phyloP scores from a whole-genome alignment of 2,113 vertebrate species.

The Mola mola region DNA sequence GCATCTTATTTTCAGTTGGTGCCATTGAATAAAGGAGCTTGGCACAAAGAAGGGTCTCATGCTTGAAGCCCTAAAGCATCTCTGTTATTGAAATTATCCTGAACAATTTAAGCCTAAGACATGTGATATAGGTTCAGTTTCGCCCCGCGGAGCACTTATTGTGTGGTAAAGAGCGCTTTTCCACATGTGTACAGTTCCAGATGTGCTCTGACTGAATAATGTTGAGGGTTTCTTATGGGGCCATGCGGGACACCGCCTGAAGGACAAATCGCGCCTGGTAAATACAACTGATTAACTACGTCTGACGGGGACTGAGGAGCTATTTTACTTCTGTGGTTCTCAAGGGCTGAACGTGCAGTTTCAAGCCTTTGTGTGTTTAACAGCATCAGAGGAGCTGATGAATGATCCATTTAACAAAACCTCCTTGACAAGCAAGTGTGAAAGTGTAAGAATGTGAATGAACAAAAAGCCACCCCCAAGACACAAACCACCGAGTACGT shows the following conservation, averaged over 20 bases:
- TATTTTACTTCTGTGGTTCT: constrained; percentile 40
- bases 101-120: constrained; percentile 21
- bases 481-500: too few relatives aligned
- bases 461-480: too few relatives aligned
- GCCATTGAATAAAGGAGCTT: background rate
- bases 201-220: constrained; percentile 39
- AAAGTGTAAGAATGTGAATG: too few relatives aligned
- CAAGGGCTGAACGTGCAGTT: constrained; percentile 39
- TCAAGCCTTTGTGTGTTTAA: constrained; percentile 49
- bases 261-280: constrained; percentile 30
- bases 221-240: constrained; percentile 20
- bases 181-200: constrained; percentile 36
- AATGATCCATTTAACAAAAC: too few relatives aligned
- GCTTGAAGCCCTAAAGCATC: background rate
- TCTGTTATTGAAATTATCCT: constrained; percentile 16
- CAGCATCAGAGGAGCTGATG: constrained; percentile 44
- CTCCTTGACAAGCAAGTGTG: too few relatives aligned
- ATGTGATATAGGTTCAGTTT: constrained; percentile 16
- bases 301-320: constrained; percentile 34
- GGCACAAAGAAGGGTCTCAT: constrained; percentile 7
- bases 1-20: constrained; percentile 16
- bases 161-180: constrained; percentile 32
- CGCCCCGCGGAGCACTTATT: background rate
- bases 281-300: constrained; percentile 52
- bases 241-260: constrained; percentile 32